Evolutionary conservation across 2,888 invertebrate genomes (phyloP).

Genomic region (Tuta absoluta): DNA sequence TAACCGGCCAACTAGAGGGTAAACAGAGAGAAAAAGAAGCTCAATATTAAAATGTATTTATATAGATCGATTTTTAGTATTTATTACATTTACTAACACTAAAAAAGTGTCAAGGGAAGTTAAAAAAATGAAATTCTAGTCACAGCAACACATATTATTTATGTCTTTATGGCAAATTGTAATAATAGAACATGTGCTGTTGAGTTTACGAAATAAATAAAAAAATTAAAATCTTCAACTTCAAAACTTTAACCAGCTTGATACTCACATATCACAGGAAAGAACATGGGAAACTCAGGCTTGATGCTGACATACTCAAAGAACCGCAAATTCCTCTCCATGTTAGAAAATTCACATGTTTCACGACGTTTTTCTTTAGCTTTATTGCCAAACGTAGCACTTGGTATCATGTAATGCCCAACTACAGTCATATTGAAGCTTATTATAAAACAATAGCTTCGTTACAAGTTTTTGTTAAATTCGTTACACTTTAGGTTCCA

Average conservation of each 20-base stretch:
- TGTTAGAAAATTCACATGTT: background rate
- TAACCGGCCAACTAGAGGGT: too few relatives aligned
- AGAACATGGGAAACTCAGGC: background rate
- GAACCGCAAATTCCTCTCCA: background rate
- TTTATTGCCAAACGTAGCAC: background rate
- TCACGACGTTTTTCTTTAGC: background rate
- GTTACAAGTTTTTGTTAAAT: background rate
- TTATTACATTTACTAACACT: too few relatives aligned
- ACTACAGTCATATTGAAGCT: slow-evolving; percentile 11
- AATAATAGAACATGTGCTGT: too few relatives aligned
- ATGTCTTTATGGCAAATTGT: too few relatives aligned
- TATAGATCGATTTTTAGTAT: too few relatives aligned
- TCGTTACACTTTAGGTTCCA: background rate
- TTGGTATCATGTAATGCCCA: slow-evolving; percentile 16
- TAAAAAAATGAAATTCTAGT: background rate
- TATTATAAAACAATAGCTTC: background rate
- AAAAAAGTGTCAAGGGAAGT: too few relatives aligned
- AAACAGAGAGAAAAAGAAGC: too few relatives aligned
- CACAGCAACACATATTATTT: background rate
- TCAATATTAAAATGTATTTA: too few relatives aligned
- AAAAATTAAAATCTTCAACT: too few relatives aligned
- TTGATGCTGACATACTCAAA: background rate
- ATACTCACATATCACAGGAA: slow-evolving; percentile 20
- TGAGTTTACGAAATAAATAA: too few relatives aligned
- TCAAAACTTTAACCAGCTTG: too few relatives aligned